These are phyloP conservation scores for Phalacrocorax brasilianus DNA, from an alignment of 2,113 vertebrate genomes.

Conservation along the genomic window DNA sequence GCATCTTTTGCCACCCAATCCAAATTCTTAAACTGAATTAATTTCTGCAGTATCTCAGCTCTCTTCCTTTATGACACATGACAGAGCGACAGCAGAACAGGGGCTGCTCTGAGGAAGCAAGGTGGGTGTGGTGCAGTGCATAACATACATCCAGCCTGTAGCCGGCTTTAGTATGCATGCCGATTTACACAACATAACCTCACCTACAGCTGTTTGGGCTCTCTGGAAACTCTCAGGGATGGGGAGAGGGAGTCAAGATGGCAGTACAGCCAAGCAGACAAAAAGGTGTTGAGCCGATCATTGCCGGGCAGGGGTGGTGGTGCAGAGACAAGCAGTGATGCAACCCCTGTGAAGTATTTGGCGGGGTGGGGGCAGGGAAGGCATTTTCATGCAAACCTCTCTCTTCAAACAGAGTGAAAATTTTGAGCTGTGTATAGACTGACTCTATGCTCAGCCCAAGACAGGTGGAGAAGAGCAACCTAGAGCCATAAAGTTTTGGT, in stretches of 20 bases:
- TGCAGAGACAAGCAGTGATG: not conserved
- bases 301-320: not conserved
- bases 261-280: not conserved
- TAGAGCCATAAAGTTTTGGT: not conserved
- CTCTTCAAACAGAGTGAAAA: not conserved
- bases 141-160: not conserved
- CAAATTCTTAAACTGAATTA: not conserved
- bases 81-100: not conserved
- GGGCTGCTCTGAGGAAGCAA: not conserved
- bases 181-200: not conserved
- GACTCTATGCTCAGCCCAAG: not conserved
- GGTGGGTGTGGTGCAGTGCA: not conserved
- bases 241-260: not conserved
- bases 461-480: not conserved
- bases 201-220: not conserved
- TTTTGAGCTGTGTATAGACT: not conserved
- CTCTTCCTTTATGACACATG: not conserved
- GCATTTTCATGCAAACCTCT: not conserved
- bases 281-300: not conserved
- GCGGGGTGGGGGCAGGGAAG: accelerated
- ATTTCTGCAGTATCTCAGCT: not conserved
- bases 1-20: not conserved
- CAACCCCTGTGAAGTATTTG: not conserved
- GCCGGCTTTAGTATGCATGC: not conserved
- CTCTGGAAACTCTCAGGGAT: not conserved